Base-by-base conservation (phyloP, 2,888 invertebrate genomes). In the Sabatieria punctata region DNA sequence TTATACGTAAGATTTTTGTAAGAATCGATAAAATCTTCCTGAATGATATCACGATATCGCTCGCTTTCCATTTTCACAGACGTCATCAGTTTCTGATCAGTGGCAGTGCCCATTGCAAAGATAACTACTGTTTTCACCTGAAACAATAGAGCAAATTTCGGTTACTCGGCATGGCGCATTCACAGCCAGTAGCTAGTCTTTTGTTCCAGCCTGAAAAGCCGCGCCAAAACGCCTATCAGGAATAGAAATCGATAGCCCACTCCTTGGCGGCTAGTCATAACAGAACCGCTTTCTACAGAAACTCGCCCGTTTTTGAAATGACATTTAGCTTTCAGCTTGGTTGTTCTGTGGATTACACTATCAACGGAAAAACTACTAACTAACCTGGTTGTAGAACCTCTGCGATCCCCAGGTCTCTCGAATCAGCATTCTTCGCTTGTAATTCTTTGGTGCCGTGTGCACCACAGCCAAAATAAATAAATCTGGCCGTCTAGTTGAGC, bases 341-440 rank as follows among this genome's bases (percentile, higher is more conserved):
- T n/a, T n/a, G n/a, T n/a, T n/a, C n/a, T n/a, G n/a, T n/a, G n/a
- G n/a, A n/a, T n/a, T n/a, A n/a, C n/a, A n/a, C n/a, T n/a, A n/a
- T n/a, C n/a, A n/a, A n/a, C n/a, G n/a, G n/a, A n/a, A n/a, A n/a
- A 4, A 8, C 21, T 18, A 39, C 22, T 13, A 4, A 3, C 40
- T 42, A 2, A 42, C 30, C 15, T 30, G 25, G n/a, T 43, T n/a
- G 38, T 48, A 48, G 27, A 23, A 27, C 45, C 27, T 19, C 4
- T 26, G 25, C 11, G 45, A 45, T 22, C 41, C 50, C 50, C 50
- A 49, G 3, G 50, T 49, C 33, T 41, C 47, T 6, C 50, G 33
- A 15, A 49, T 47, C 3, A 33, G 19, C 47, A 43, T 47, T 2
- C 49, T 37, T 27, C 35, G 22, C 19, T 47, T 41, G 4, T 38